phyloP scores from a whole-genome alignment of 2,888 invertebrate species.

The Alsophila aescularia region DNA sequence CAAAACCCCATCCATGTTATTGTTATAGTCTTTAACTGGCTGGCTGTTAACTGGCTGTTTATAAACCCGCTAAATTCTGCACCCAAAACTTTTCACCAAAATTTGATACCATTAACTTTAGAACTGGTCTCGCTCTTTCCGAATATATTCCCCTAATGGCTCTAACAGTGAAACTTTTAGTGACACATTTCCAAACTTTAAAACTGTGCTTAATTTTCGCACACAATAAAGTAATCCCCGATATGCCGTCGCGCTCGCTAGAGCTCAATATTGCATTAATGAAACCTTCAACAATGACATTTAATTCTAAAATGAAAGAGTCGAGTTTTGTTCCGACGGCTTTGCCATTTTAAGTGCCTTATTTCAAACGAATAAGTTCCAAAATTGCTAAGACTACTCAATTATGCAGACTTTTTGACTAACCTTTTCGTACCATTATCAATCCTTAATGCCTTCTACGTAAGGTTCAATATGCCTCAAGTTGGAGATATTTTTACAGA shows the following conservation, averaged over 20 bases:
- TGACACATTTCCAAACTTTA: conserved; percentile 43
- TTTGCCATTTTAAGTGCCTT: conserved; percentile 35
- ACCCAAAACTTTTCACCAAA: conserved; percentile 1
- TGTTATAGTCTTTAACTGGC: background rate
- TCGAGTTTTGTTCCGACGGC: conserved; percentile 46
- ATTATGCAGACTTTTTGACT: conserved; percentile 33
- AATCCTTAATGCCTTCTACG: conserved; percentile 5
- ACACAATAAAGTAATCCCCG: conserved; percentile 73
- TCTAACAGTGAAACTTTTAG: conserved; percentile 32
- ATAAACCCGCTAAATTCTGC: background rate
- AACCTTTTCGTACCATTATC: conserved; percentile 26
- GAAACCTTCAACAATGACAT: conserved; percentile 78
- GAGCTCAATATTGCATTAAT: conserved; percentile 80
- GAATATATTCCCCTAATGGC: conserved; percentile 17
- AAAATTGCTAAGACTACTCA: conserved; percentile 36
- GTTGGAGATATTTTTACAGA: conserved; percentile 21
- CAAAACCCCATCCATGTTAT: background rate
- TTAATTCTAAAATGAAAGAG: conserved; percentile 77
- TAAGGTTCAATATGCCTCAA: conserved; percentile 43
- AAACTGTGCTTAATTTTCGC: conserved; percentile 68
- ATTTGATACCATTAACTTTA: conserved; percentile 1
- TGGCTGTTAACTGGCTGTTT: background rate
- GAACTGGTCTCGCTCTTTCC: background rate
- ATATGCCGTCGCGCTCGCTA: conserved; percentile 52
- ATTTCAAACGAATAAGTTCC: conserved; percentile 41